Evolutionary conservation across 2,113 vertebrate genomes (phyloP).

Genomic region (Colossoma macropomum): DNA sequence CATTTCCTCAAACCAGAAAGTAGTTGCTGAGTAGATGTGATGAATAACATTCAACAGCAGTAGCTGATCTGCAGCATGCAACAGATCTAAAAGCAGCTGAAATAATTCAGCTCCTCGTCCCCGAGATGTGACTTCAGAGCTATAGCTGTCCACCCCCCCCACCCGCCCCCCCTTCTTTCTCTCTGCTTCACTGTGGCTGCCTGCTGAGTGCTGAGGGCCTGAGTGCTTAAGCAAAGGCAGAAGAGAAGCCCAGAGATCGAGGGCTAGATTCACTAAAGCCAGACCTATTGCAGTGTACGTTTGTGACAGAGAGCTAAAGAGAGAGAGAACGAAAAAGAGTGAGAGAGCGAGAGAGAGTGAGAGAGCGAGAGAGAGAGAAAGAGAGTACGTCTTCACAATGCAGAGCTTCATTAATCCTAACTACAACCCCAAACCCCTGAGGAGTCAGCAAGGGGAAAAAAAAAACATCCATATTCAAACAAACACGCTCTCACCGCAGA

Average conservation of each 20-base stretch:
- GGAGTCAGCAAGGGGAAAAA: constrained; percentile 53
- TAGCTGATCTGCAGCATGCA: too few species aligned
- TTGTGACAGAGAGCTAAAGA: constrained; percentile 13
- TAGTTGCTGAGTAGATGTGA: too few species aligned
- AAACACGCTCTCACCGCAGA: constrained; percentile 69
- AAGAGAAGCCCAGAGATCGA: constrained; percentile 48
- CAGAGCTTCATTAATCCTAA: constrained; percentile 65
- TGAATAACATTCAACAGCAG: too few species aligned
- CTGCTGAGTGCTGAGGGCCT: constrained; percentile 13
- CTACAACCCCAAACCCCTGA: constrained; percentile 49
- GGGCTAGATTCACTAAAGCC: constrained; percentile 56
- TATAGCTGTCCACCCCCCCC: background rate
- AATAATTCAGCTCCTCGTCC: too few species aligned
- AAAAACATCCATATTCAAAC: constrained; percentile 67
- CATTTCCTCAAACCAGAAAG: too few species aligned
- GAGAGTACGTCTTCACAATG: constrained; percentile 45
- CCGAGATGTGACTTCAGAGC: background rate
- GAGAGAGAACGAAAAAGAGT: constrained; percentile 17
- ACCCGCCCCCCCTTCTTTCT: background rate
- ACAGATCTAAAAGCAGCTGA: too few species aligned
- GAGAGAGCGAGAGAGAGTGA: constrained; percentile 7
- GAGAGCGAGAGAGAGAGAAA: constrained; percentile 28
- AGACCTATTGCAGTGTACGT: constrained; percentile 25
- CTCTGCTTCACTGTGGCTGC: background rate
- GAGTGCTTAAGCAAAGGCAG: constrained; percentile 45